Evolutionary conservation across 30 jellyfish, hydroid and myxozoan genomes (phyloP), one percentile per base, ranked within the genome.

Genomic region (Sanderia malayensis): DNA sequence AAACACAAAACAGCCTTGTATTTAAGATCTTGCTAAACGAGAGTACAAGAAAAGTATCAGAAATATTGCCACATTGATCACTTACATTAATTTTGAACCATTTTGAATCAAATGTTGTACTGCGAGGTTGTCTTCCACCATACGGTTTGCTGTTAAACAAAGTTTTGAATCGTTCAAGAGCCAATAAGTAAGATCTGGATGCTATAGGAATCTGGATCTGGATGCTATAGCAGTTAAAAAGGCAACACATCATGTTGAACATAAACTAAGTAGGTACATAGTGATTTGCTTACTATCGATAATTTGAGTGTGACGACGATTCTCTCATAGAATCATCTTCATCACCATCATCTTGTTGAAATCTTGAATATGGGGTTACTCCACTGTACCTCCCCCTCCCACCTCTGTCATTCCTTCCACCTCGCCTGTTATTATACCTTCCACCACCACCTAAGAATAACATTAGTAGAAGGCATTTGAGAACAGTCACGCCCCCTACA

Each of bases 291-390:
- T 49, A 76, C 87, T 60, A 76, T 76, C 87, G 61, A 9, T 10
- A 21, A 27, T 41, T 65, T 25, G 62, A 22, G 10, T 60, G 69
- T 44, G 63, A 25, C 11, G 31, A 76, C 29, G 52, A 37, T 37
- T 27, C 84, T 2, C 73, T 73, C 96, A 86, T 86, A 2, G 79
- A 33, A 26, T 70, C 83, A 57, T 86, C 96, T 2, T 73, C 94
- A 34, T 81, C 94, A 31, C 44, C 87, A 26, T 77, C 92, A n/a
- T 77, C 96, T 25, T 45, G 86, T 15, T 22, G 68, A 33, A 53
- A 61, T 7, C 92, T 76, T 60, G 86, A 74, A 10, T 31, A 29
- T 1, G 96, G 92, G n/a, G 67, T 27, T 26, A 87, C 88, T 28
- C 87, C 52, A 20, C 52, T 37, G 52, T 37, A 37, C 13, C 52